A percentile compares a stretch with the other conserved stretches of the same genome.
Conservation (phyloP, 2,113 vertebrate genomes). For the Neodon shergylaensis region DNA sequence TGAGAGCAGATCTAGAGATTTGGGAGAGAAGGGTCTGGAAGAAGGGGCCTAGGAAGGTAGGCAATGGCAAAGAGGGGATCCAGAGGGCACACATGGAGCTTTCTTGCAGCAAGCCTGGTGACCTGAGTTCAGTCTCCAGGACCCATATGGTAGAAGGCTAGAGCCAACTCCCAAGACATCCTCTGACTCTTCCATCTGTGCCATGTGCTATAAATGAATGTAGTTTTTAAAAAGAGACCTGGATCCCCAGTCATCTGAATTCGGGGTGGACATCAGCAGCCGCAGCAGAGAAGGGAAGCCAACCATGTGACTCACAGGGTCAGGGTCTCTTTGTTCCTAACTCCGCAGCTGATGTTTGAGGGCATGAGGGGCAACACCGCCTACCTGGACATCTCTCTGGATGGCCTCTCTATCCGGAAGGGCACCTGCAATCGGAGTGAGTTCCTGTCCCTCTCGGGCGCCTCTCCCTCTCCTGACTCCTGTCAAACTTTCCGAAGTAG, state of each 20-base stretch:
- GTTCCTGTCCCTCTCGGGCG: neutral
- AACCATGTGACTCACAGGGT: neutral
- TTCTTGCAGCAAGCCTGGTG: neutral
- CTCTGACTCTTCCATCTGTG: neutral
- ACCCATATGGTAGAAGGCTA: no score
- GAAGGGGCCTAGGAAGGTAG: no score
- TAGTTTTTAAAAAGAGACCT: neutral
- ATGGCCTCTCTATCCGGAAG: constrained; percentile 53
- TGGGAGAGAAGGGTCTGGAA: neutral
- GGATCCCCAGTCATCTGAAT: neutral
- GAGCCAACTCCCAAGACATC: neutral
- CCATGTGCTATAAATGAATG: neutral
- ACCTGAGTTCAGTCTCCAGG: neutral
- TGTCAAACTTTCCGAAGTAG: neutral
- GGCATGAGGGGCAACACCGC: constrained; percentile 31
- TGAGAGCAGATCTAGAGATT: neutral
- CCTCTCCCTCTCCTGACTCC: neutral
- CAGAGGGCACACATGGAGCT: accelerated
- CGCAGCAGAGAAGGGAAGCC: neutral
- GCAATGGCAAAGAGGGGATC: neutral
- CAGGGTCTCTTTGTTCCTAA: neutral
- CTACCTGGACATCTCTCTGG: constrained; percentile 73
- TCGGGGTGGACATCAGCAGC: neutral
- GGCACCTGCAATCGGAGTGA: constrained; percentile 64
- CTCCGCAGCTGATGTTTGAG: constrained; percentile 67